Base-by-base conservation (phyloP, 2,113 vertebrate species). In the Panthera uncia region DNA sequence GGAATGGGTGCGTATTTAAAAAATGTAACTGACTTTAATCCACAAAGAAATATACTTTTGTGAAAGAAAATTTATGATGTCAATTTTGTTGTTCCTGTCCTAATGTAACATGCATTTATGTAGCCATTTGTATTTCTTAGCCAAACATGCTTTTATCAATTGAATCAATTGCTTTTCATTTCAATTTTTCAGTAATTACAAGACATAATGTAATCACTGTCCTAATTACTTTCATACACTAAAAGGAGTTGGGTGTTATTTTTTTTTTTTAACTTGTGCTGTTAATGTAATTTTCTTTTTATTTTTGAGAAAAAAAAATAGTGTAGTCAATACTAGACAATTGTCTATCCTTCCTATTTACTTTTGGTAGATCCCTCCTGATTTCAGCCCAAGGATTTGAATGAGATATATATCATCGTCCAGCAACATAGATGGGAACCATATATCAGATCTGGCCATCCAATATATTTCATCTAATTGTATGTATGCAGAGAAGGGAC, bases 11-110 rank as follows among this genome's bases (percentile, higher is more conserved):
- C 48, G 41, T 91, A 74, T 94, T 81, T 98, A 66, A 78, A 31
- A 98, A 96, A 97, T 10, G 0, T 50, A 95, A 85, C 61, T 97
- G 25, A 50, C 94, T 94, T 97, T 45, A 89, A 97, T 93, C 89
- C 50, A 76, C 81, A 38, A 95, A 87, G 36, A 95, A 97, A 71
- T 74, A 38, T 50, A 76, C 73, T 16, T 38, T 95, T 91, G 52
- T 96, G 38, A 87, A 96, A 93, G 63, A 96, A 71, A 36, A 87
- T 68, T 65, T 68, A 12, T 93, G 50, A 73, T 88, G 1, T 41
- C 73, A 29, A 63, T 69, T 83, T 41, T 69, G 10, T 66, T 87
- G 87, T 19, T 81, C 63, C 25, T 89, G 33, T 87, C 23, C 12
- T 91, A 96, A 83, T 76, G 82, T 94, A 86, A 84, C 41, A 45